Evolutionary conservation across 2,113 vertebrate species (phyloP).

Genomic region (Origma solitaria): DNA sequence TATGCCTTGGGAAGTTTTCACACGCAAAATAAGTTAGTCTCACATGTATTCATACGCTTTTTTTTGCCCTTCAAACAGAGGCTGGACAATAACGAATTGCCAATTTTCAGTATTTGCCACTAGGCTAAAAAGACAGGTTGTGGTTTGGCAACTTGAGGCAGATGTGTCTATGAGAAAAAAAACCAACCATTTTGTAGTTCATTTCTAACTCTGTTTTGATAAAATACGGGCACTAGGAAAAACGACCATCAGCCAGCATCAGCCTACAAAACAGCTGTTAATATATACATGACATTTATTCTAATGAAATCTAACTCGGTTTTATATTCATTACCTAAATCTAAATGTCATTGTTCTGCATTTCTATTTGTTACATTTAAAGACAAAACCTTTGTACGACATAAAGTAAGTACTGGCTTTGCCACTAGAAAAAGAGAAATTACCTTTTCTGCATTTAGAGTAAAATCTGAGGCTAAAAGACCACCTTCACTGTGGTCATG

Average conservation of each 20-base stretch:
- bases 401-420: neutral
- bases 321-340: neutral
- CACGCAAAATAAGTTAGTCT: neutral
- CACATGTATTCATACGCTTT: neutral
- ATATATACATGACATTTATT: neutral
- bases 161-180: neutral
- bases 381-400: neutral
- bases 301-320: neutral
- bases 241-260: neutral
- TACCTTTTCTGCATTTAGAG: slow-evolving; percentile 94
- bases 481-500: slow-evolving; percentile 92
- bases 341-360: neutral
- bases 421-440: neutral
- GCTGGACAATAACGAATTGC: neutral
- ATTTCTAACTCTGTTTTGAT: neutral
- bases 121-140: neutral
- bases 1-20: neutral
- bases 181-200: neutral
- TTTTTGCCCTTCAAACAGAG: neutral
- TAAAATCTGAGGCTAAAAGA: slow-evolving; percentile 89
- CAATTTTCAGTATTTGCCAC: neutral
- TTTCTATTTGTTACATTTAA: neutral
- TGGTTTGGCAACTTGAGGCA: neutral
- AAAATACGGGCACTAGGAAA: neutral
- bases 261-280: neutral